Evolutionary conservation across 2,888 invertebrate genomes (phyloP), one percentile per base, ranked within the genome.

Genomic region (Deilephila porcellus): DNA sequence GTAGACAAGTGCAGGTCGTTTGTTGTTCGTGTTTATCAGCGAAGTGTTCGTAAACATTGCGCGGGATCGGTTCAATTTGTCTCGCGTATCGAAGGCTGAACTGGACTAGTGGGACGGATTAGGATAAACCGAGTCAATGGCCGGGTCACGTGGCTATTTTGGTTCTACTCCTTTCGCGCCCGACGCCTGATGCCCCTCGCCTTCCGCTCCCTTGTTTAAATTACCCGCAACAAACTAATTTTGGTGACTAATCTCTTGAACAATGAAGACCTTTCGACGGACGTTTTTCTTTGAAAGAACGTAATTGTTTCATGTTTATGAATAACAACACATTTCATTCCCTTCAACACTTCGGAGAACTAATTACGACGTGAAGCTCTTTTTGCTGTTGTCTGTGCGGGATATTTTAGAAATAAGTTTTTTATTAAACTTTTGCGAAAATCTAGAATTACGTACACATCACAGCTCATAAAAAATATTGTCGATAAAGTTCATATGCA

Each of bases 61-160:
- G 77, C 81, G 81, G 83, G 81, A 85, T 85, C 79, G 81, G 81
- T 79, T 81, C 78, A 80, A 79, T 78, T 83, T 79, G 80, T 75
- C 82, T 82, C 83, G 82, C 84, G 81, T 82, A 84, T 87, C 83
- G 85, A 83, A 84, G 83, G 81, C 85, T 88, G 89, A 94, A 92
- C 86, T 94, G 90, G 94, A 94, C 92, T 94, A 94, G 94, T 94
- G 89, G 94, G 93, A 90, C 94, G 93, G 93, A 91, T 94, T 93
- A 94, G 94, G 93, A 93, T 91, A 92, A 93, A 91, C 90, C 91
- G 91, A 94, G 94, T 94, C 94, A 94, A 94, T 89, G 94, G 93
- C 94, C 94, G 94, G 94, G 94, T 94, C 94, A 93, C 90, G 87
- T 86, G 86, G 91, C 91, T 94, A 94, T 94, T 94, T 94, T 89